Conservation (phyloP, 2,797 vertebrate genomes). For the Acipenser oxyrinchus region DNA sequence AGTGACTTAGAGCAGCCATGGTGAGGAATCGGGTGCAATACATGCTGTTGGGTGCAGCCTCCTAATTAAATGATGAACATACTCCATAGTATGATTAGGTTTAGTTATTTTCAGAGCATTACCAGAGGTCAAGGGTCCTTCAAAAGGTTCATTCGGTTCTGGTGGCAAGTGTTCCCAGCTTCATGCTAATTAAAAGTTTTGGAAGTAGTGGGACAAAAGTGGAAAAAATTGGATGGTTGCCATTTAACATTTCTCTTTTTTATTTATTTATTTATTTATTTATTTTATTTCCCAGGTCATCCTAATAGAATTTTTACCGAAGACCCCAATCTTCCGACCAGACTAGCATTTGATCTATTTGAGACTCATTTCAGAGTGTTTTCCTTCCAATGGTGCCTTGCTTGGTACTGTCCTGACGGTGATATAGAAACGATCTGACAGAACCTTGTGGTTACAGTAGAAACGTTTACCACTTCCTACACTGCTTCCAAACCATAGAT, state of each 20-base stretch:
- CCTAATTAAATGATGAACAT: conserved; percentile 60
- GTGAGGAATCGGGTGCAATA: conserved; percentile 32
- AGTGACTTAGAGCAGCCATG: conserved; percentile 18
- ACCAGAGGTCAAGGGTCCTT: conserved; percentile 54
- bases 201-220: background rate
- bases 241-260: background rate
- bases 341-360: conserved; percentile 70
- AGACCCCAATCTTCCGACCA: conserved; percentile 98
- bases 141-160: conserved; percentile 39
- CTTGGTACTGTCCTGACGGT: conserved; percentile 69
- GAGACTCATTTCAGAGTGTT: conserved; percentile 64
- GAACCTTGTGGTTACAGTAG: conserved; percentile 48
- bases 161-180: conserved; percentile 45
- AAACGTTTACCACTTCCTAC: background rate
- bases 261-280: conserved; percentile 25
- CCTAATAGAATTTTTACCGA: conserved; percentile 99
- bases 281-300: conserved; percentile 77
- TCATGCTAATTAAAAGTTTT: conserved; percentile 39
- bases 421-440: conserved; percentile 46
- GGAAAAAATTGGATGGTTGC: background rate
- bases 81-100: conserved; percentile 61
- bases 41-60: conserved; percentile 44
- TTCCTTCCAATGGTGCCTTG: conserved; percentile 82
- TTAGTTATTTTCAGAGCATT: conserved; percentile 16
- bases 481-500: background rate